A percentile compares a stretch with the other conserved stretches of the same genome.
These are phyloP conservation scores for Aphis craccivora DNA, from an alignment of 1,140 invertebrate genomes.

Conservation along the genomic window DNA sequence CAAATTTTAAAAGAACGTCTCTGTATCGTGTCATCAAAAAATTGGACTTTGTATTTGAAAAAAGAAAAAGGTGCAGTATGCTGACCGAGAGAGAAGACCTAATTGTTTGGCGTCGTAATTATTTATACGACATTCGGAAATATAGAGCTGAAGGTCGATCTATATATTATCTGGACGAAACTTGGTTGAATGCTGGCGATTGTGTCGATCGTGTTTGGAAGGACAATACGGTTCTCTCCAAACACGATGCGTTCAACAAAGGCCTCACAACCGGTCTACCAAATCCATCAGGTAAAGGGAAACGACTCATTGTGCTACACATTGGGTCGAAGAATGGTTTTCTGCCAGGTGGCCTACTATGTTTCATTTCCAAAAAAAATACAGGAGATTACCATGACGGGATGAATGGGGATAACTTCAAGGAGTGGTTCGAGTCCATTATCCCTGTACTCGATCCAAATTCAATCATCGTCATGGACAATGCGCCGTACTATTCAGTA, in stretches of 20 bases:
- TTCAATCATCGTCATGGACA: no score
- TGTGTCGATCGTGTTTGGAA: no score
- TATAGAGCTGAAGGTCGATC: background rate
- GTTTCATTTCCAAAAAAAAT: constrained; percentile 6
- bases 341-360: background rate
- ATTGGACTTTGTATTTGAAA: background rate
- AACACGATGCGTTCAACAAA: background rate
- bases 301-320: constrained; percentile 38
- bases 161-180: background rate
- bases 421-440: background rate
- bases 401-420: background rate
- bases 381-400: background rate
- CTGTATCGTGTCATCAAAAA: background rate
- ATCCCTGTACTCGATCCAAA: background rate
- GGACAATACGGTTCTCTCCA: background rate
- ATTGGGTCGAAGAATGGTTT: constrained; percentile 28
- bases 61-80: background rate
- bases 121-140: background rate
- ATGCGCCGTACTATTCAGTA: no score
- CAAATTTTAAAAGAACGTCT: background rate
- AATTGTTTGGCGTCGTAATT: background rate
- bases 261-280: background rate
- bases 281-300: constrained; percentile 18
- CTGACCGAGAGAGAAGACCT: background rate
- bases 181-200: constrained; percentile 3